Evolutionary conservation across 2,888 invertebrate genomes (phyloP).

Genomic region (Parnassius glacialis): DNA sequence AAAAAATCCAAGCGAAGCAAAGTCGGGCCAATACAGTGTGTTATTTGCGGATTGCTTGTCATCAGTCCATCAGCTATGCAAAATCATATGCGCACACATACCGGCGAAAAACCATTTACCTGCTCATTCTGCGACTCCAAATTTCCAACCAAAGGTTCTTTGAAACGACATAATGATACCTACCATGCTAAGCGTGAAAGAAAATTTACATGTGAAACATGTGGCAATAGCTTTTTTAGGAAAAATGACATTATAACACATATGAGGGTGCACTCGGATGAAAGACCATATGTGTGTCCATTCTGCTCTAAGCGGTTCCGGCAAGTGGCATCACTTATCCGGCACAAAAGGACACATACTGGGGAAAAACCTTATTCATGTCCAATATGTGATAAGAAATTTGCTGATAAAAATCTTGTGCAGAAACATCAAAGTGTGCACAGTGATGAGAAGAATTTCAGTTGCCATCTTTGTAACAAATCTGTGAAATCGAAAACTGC

Average conservation of each 20-base stretch:
- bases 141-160: slow-evolving; percentile 58
- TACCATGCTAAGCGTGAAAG: slow-evolving; percentile 56
- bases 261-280: slow-evolving; percentile 65
- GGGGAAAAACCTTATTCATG: slow-evolving; percentile 69
- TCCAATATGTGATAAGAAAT: slow-evolving; percentile 58
- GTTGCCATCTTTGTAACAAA: slow-evolving; percentile 77
- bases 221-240: slow-evolving; percentile 64
- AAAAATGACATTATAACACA: slow-evolving; percentile 67
- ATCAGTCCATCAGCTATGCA: slow-evolving; percentile 59
- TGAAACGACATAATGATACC: slow-evolving; percentile 58
- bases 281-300: slow-evolving; percentile 61
- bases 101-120: slow-evolving; percentile 64
- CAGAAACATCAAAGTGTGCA: slow-evolving; percentile 64
- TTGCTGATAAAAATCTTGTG: slow-evolving; percentile 57
- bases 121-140: slow-evolving; percentile 53
- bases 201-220: slow-evolving; percentile 67
- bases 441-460: slow-evolving; percentile 74
- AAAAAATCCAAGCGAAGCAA: slow-evolving; percentile 43
- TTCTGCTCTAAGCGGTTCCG: slow-evolving; percentile 59
- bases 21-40: slow-evolving; percentile 54
- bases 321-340: slow-evolving; percentile 63
- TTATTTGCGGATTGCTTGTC: slow-evolving; percentile 55
- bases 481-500: slow-evolving; percentile 74
- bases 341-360: slow-evolving; percentile 67
- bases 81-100: slow-evolving; percentile 65